Evolutionary conservation across 2,888 invertebrate species (phyloP), one percentile per base, ranked within the genome.

Genomic region (Athalia circularis): DNA sequence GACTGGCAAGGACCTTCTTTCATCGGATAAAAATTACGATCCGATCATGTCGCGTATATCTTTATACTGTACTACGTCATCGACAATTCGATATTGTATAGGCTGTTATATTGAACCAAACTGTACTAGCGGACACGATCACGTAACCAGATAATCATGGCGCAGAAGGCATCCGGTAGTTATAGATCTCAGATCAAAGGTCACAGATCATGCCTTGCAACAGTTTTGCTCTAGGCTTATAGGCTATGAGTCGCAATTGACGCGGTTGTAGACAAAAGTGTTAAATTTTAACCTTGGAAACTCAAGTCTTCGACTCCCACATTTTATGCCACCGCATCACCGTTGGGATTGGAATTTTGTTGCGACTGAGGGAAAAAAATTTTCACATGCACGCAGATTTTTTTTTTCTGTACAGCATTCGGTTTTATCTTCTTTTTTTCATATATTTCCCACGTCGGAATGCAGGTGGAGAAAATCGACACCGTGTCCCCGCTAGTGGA

Each of bases 141-240:
- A 72, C 72, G 72, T 72, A 59, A 59, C 45, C 47, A 47, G 45
- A 5, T 68, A 54, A 68, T 68, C 52, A 9, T 9, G 59, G 45
- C 8, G 11, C 13, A 11, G 9, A 4, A 47, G 8, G 68, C 59
- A 72, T 59, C 72, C 59, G 72, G 57, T 57, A 72, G 72, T 72
- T 72, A 29, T 29, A 47, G 59, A 59, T 72, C 59, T 57, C n/a
- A n/a, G 72, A 59, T 72, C n/a, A 72, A 59, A 72, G 72, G 72
- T 72, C 59, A 59, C 29, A 57, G 59, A 59, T 72, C 72, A n/a
- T 59, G 72, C 5, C n/a, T 64, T 61, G 7, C 6, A 13, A 7
- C 15, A 13, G 61, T 11, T 61, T 13, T 61, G 7, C 8, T 54
- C n/a, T 11, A 54, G n/a, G 8, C n/a, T 54, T 8, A n/a, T 11